A percentile compares a stretch with the other conserved stretches of the same genome.
Evolutionary conservation across 2,888 invertebrate species (phyloP).

Genomic region (Melieria crassipennis): DNA sequence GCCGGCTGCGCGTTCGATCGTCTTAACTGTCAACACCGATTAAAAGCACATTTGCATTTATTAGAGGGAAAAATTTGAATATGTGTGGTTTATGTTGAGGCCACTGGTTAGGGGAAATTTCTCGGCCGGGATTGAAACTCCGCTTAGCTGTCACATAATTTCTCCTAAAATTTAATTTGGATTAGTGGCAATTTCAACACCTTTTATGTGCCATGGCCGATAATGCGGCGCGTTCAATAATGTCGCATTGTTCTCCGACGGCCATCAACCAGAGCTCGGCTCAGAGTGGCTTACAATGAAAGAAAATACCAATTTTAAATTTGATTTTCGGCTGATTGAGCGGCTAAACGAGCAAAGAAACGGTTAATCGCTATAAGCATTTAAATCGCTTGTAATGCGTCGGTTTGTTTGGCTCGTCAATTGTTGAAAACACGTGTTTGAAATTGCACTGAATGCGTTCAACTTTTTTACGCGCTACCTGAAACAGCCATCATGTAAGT

Average conservation of each 20-base stretch:
- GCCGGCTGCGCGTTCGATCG: conserved; percentile 28
- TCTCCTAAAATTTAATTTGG: conserved; percentile 58
- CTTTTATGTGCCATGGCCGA: conserved; percentile 36
- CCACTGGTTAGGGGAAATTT: too few relatives aligned
- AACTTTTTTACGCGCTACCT: too few relatives aligned
- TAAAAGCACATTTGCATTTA: conserved; percentile 58
- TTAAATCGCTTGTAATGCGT: conserved; percentile 1
- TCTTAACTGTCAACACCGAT: conserved; percentile 59
- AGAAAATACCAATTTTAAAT: neutral
- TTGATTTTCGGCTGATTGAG: neutral
- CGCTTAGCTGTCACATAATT: conserved; percentile 54
- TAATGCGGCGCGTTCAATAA: neutral
- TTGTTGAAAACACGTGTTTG: conserved; percentile 2
- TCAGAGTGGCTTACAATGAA: neutral
- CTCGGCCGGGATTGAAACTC: too few relatives aligned
- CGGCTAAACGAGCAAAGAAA: neutral
- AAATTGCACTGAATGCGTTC: neutral
- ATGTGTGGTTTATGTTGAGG: neutral
- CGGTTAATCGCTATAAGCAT: conserved; percentile 17
- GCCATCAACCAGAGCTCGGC: neutral
- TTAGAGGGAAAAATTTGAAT: conserved; percentile 21
- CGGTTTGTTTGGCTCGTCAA: neutral
- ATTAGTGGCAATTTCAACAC: conserved; percentile 60
- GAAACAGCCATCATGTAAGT: too few relatives aligned
- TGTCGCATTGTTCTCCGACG: neutral